Base-by-base conservation (phyloP, 2,797 vertebrate genomes). In the Crenichthys baileyi region DNA sequence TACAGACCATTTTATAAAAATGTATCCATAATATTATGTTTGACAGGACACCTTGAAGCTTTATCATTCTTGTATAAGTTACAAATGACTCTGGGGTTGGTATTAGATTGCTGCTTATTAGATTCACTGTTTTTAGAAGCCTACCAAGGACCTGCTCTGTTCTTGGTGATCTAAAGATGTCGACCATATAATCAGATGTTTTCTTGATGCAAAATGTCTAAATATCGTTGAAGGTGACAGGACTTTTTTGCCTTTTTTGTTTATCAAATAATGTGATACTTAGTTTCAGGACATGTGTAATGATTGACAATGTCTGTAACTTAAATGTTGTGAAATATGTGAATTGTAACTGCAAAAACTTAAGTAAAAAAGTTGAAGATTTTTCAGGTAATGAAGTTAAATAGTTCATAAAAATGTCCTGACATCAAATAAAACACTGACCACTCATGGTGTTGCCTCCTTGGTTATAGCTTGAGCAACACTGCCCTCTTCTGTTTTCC, bases 401-500 rank as follows among this genome's bases (percentile, higher is more conserved):
- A 53, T 56, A 68, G 31, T 24, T 58, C 2, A n/a, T 50, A 29
- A 8, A 70, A 70, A 51, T 39, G 11, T 4, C 20, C 15, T 7
- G 26, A 31, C 53, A 70, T 60, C 36, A 67, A 56, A 56, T 58
- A 12, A 22, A 79, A 36, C 51, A 0, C 29, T 75, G 18, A 31
- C 0, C 4, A 3, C 6, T 78, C 50, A 1, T 15, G 6, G 29
- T 26, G 4, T 4, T 46, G 39, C 7, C 9, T 58, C 53, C 9
- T 71, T 53, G 3, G 1, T 41, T 61, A 79, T 85, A 61, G 12
- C 55, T 91, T 92, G 79, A 78, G 75, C 87, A 91, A 90, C 75
- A 92, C 90, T 94, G 93, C 91, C 93, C 90, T 91, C 93, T 92
- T 77, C 81, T 93, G 93, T 82, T 82, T 7, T 7, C 56, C 4